These are phyloP conservation scores for Trachymyrmex septentrionalis DNA, from an alignment of 1,140 invertebrate species.

Conservation along the genomic window DNA sequence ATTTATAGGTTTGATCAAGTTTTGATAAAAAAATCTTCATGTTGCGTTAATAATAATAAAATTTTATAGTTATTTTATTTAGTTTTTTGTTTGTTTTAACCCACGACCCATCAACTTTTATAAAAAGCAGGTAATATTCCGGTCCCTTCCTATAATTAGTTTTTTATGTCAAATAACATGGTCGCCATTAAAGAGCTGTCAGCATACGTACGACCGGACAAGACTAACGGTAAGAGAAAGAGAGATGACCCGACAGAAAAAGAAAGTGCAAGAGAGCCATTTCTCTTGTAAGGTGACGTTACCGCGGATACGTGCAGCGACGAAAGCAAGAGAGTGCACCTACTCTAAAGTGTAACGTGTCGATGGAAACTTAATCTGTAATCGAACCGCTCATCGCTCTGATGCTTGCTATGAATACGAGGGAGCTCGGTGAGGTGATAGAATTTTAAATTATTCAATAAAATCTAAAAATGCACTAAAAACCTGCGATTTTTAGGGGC, in stretches of 20 bases:
- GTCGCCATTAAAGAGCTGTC: slow-evolving; percentile 55
- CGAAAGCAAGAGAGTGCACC: slow-evolving; percentile 64
- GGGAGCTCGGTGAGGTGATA: slow-evolving; percentile 22
- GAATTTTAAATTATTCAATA: not conserved
- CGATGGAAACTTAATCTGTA: slow-evolving; percentile 71
- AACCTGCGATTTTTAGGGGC: not conserved
- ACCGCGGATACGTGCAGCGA: slow-evolving; percentile 46
- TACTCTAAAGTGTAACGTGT: slow-evolving; percentile 52
- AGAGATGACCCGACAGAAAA: slow-evolving; percentile 55
- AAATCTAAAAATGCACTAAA: not conserved
- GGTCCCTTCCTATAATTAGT: slow-evolving; percentile 31
- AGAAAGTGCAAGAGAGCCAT: slow-evolving; percentile 61
- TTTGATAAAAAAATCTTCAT: not conserved
- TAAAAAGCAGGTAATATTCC: slow-evolving; percentile 30
- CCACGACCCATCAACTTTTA: not conserved
- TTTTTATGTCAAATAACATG: slow-evolving; percentile 34
- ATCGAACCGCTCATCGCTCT: slow-evolving; percentile 49
- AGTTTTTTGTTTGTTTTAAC: not conserved
- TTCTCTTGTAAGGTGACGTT: slow-evolving; percentile 23
- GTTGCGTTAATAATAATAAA: not conserved
- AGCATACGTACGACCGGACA: slow-evolving; percentile 21
- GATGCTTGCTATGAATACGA: slow-evolving; percentile 42
- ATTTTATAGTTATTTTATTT: not conserved
- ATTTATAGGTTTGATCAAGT: not conserved
- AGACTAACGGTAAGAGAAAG: slow-evolving; percentile 31